These are phyloP conservation scores for Antechinus flavipes DNA, from an alignment of 2,113 vertebrate species.

Conservation along the genomic window DNA sequence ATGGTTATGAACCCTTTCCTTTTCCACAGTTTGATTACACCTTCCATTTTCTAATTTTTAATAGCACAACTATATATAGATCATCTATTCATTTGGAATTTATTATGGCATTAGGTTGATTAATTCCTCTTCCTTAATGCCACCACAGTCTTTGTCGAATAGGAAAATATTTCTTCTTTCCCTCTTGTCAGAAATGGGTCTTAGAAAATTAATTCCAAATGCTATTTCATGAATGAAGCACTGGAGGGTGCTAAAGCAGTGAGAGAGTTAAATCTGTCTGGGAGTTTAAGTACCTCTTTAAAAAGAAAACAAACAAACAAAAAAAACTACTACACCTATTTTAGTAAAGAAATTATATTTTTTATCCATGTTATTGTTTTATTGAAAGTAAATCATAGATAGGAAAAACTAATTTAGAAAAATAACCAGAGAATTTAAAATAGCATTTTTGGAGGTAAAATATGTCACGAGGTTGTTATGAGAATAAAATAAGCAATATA, in stretches of 20 bases:
- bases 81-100: neutral
- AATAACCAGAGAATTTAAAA: slow-evolving; percentile 4
- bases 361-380: slow-evolving; percentile 44
- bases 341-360: slow-evolving; percentile 39
- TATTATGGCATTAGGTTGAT: neutral
- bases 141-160: neutral
- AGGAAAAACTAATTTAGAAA: slow-evolving; percentile 27
- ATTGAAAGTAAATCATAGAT: slow-evolving; percentile 40
- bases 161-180: neutral
- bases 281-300: slow-evolving; percentile 6
- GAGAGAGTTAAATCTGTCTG: slow-evolving; percentile 57
- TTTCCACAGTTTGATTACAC: neutral
- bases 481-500: too few species aligned
- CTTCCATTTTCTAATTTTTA: neutral
- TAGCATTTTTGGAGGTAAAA: neutral
- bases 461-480: too few species aligned
- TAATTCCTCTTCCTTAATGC: slow-evolving; percentile 19
- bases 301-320: neutral
- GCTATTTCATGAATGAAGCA: slow-evolving; percentile 70
- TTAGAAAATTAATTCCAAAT: neutral
- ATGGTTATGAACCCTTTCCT: neutral
- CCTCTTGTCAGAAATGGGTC: neutral
- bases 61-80: neutral
- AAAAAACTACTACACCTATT: neutral
- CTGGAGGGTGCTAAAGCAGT: slow-evolving; percentile 85